A percentile compares a stretch with the other conserved stretches of the same genome.
Evolutionary conservation across 2,888 invertebrate species (phyloP).

Genomic region (Xanthia icteritia): DNA sequence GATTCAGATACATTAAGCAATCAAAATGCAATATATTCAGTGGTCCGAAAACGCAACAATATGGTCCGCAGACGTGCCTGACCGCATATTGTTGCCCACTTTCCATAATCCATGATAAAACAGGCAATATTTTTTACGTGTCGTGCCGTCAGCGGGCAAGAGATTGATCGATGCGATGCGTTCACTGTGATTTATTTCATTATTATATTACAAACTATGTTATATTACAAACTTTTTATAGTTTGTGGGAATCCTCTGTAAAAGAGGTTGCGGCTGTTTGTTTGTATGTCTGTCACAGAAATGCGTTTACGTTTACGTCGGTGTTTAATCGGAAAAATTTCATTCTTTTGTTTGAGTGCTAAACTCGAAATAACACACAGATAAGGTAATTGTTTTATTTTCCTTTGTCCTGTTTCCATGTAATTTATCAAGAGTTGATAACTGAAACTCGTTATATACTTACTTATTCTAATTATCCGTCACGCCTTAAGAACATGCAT

Average conservation of each 20-base stretch:
- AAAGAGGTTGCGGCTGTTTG: not conserved
- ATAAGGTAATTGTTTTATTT: conserved; percentile 7
- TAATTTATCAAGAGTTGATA: not conserved
- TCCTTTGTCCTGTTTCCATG: conserved; percentile 5
- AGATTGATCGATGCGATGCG: conserved; percentile 77
- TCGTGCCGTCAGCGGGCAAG: conserved; percentile 64
- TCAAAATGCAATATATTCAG: conserved; percentile 40
- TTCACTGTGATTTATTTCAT: conserved; percentile 78
- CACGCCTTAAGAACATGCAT: too few species aligned
- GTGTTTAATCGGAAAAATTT: not conserved
- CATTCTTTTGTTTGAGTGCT: conserved; percentile 1
- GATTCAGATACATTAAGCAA: conserved; percentile 19
- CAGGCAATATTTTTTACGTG: conserved; percentile 72
- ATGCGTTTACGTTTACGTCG: not conserved
- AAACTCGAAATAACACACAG: conserved; percentile 10
- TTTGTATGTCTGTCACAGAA: not conserved
- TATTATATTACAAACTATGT: conserved; percentile 51
- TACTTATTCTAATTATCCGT: not conserved
- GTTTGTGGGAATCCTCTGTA: conserved; percentile 19
- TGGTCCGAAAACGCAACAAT: conserved; percentile 17
- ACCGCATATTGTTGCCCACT: conserved; percentile 56
- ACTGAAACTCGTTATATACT: not conserved
- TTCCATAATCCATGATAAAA: conserved; percentile 69
- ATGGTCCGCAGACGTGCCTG: conserved; percentile 36
- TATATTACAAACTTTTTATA: conserved; percentile 54